These are phyloP conservation scores for Nasonia vitripennis DNA, from an alignment of 1,140 invertebrate species.

Conservation along the genomic window DNA sequence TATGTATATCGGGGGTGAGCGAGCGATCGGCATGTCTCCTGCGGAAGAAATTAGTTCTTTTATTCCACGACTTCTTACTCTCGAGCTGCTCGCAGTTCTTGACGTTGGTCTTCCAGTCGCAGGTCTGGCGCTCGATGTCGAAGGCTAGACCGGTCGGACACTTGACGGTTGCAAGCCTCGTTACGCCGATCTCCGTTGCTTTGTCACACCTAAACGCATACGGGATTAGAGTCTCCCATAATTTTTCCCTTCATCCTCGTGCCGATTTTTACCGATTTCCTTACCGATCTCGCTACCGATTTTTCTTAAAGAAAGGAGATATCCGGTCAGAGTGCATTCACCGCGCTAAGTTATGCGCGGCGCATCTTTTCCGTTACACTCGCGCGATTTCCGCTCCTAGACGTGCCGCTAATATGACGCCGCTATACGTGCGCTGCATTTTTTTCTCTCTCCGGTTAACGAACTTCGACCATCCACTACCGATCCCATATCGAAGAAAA, in stretches of 20 bases:
- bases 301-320: too few species aligned
- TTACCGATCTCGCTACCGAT: not conserved
- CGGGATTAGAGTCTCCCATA: not conserved
- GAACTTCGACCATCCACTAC: not conserved
- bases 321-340: too few species aligned
- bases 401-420: not conserved
- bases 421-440: not conserved
- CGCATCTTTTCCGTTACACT: slow-evolving; percentile 36
- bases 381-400: slow-evolving; percentile 25
- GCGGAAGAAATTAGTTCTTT: not conserved
- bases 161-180: slow-evolving; percentile 88
- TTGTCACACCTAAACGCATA: slow-evolving; percentile 86
- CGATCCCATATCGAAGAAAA: too few species aligned
- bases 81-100: slow-evolving; percentile 94
- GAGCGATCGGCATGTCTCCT: not conserved
- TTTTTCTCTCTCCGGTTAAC: slow-evolving; percentile 1
- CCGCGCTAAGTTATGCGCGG: not conserved
- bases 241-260: too few species aligned
- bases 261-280: not conserved
- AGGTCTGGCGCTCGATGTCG: slow-evolving; percentile 95
- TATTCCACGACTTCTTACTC: slow-evolving; percentile 82
- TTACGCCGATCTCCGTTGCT: slow-evolving; percentile 88
- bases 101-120: slow-evolving; percentile 96
- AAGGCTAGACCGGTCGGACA: slow-evolving; percentile 94
- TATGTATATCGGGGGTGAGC: too few species aligned